Evolutionary conservation across 2,797 vertebrate genomes (phyloP).

Genomic region (Rhynchonycteris naso): DNA sequence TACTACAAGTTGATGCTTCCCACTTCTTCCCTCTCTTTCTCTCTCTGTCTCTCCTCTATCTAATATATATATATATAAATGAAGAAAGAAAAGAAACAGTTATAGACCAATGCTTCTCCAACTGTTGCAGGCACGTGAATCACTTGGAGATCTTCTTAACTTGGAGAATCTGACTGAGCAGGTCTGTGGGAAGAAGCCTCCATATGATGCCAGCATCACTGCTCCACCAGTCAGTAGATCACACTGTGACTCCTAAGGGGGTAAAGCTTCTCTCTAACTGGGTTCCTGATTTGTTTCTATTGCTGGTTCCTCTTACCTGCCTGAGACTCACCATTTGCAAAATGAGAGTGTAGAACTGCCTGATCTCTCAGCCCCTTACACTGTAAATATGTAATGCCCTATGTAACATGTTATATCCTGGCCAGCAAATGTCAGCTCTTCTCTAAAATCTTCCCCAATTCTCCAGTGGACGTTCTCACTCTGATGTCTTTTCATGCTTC

Average conservation of each 20-base stretch:
- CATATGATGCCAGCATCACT: background rate
- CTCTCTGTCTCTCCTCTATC: too few species aligned
- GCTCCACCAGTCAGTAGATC: background rate
- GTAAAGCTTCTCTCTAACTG: background rate
- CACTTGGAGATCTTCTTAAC: background rate
- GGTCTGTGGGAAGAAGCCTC: background rate
- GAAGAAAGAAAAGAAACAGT: background rate
- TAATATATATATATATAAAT: too few species aligned
- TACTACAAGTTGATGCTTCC: too few species aligned
- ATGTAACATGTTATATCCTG: background rate
- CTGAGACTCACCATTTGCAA: background rate
- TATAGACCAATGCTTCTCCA: background rate
- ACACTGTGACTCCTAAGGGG: background rate
- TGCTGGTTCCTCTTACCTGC: background rate
- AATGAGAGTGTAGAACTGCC: background rate
- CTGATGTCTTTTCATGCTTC: background rate
- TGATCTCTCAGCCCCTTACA: background rate
- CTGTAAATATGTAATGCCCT: background rate
- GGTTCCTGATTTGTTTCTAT: background rate
- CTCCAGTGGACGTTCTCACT: background rate
- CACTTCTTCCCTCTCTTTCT: too few species aligned
- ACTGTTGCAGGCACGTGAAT: background rate
- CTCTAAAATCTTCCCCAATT: background rate
- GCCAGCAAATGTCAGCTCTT: background rate
- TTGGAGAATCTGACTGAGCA: background rate